phyloP scores from a whole-genome alignment of 92 coral and sea anemone genomes.

The Parazoanthus atlanticus region DNA sequence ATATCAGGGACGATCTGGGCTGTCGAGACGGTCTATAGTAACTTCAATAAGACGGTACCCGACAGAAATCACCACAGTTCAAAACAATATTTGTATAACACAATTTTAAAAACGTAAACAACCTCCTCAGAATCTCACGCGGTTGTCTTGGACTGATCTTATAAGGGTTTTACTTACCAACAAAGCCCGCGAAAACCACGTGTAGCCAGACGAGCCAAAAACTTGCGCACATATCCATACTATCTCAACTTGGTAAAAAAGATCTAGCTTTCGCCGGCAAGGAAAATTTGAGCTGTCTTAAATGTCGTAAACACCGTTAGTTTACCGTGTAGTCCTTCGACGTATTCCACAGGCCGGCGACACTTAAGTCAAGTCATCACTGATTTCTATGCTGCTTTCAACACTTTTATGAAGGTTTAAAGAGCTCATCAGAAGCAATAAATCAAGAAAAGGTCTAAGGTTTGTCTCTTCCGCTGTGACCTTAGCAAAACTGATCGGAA shows the following conservation, averaged over 20 bases:
- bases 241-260: not conserved
- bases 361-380: not conserved
- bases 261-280: not conserved
- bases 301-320: not conserved
- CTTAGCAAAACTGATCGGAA: not conserved
- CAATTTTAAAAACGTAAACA: conserved; percentile 2
- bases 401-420: not conserved
- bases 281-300: not conserved
- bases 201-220: conserved; percentile 28
- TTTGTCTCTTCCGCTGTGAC: not conserved
- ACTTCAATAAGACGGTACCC: not conserved
- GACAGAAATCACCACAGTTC: not conserved
- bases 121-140: not conserved
- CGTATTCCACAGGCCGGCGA: not conserved
- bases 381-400: conserved; percentile 24
- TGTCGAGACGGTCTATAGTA: not conserved
- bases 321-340: not conserved
- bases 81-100: not conserved
- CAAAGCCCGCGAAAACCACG: not conserved
- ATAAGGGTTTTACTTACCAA: conserved; percentile 32
- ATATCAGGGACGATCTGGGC: not conserved
- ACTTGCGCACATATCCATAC: not conserved
- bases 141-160: not conserved
- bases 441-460: not conserved
- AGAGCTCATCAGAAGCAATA: not conserved